Evolutionary conservation across 2,888 invertebrate species (phyloP), one percentile per base, ranked within the genome.

Genomic region (Drosophila cyrtoloma): DNA sequence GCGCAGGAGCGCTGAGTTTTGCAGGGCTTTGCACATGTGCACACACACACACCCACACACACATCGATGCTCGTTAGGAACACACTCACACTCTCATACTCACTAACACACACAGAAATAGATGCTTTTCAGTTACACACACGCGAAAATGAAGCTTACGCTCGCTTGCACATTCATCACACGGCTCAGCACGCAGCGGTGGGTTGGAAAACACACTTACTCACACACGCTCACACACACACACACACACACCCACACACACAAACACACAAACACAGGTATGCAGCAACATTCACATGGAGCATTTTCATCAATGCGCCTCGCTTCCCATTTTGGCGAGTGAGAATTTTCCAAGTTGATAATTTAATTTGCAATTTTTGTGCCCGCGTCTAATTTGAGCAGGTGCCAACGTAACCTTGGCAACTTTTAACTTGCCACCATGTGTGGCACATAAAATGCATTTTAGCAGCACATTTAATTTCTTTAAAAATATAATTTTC

Each of bases 131-230:
- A 53, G 53, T 32, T 55, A 61, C 81, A 87, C 67, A 88, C 66
- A 79, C 72, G 86, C 22, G 9, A 47, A 79, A 75, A 73, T 63
- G 73, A 75, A 76, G 85, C 80, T 86, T 69, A 89, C 86, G 87
- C 86, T 87, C 85, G 87, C 85, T 86, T 87, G 89, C 85, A 86
- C 89, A 86, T 89, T 87, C 89, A 87, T 85, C 89, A 89, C 63
- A 86, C 82, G 87, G 82, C 86, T 85, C 84, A 86, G 84, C 89
- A 89, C 86, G 79, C 77, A 79, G 66, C 70, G 44, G 63, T 50
- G 32, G 52, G 59, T 64, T 64, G 71, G 47, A 55, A 59, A 44
- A 50, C 32, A 61, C 65, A 74, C 51, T 44, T 58, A 68, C 51
- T 52, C 50, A 53, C 26, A 55, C 35, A 62, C 35, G 35, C 26